Percentiles rank a stretch among this genome's conserved stretches.
These are phyloP conservation scores for Potamarius usumacintae DNA, from an alignment of 2,113 vertebrate genomes.

Conservation along the genomic window DNA sequence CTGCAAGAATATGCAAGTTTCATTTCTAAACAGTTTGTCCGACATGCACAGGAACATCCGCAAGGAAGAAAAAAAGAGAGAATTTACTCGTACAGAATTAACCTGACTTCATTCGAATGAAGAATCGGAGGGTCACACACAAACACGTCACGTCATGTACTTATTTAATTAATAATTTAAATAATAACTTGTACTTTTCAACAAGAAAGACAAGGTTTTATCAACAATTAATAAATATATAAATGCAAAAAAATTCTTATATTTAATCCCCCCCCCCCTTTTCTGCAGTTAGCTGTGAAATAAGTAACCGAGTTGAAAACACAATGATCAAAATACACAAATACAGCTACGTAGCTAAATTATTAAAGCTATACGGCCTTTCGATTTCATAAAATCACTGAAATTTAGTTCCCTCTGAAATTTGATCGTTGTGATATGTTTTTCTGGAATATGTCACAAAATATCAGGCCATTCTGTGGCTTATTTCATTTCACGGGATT, in stretches of 20 bases:
- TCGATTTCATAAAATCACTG: too few species aligned
- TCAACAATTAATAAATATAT: not conserved
- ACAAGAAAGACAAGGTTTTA: not conserved
- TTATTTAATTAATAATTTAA: not conserved
- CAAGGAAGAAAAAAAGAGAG: not conserved
- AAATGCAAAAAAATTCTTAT: not conserved
- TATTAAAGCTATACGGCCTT: not conserved
- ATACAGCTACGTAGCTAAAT: not conserved
- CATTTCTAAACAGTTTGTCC: not conserved
- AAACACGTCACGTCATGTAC: not conserved
- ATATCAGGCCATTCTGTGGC: too few species aligned
- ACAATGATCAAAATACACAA: not conserved
- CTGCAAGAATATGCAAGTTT: not conserved
- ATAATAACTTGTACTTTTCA: not conserved
- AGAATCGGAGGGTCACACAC: not conserved
- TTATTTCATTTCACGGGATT: too few species aligned
- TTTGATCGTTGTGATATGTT: too few species aligned
- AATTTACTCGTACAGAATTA: not conserved
- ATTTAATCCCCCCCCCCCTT: not conserved
- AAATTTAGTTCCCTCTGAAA: too few species aligned
- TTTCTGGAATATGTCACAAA: too few species aligned
- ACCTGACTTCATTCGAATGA: not conserved
- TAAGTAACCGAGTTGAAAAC: not conserved
- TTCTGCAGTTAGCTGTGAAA: not conserved
- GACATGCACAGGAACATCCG: not conserved